A percentile compares a stretch with the other conserved stretches of the same genome.
Evolutionary conservation across 2,888 invertebrate species (phyloP).

Genomic region (Glyphotaelius pellucidus): DNA sequence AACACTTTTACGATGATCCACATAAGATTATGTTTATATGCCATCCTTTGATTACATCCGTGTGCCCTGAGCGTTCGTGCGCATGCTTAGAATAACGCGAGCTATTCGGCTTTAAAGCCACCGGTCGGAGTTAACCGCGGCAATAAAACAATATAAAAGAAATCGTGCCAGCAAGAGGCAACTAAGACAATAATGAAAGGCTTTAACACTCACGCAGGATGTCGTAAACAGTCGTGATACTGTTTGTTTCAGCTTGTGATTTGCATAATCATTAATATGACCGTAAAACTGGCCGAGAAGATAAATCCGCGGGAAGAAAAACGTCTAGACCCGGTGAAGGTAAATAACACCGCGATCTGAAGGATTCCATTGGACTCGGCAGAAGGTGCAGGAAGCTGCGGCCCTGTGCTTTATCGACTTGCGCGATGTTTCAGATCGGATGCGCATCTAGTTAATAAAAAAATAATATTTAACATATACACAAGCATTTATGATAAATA

Average conservation of each 20-base stretch:
- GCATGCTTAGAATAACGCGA: slow-evolving; percentile 31
- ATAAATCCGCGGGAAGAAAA: slow-evolving; percentile 17
- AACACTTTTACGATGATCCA: neutral
- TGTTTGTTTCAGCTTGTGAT: slow-evolving; percentile 53
- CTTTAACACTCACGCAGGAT: slow-evolving; percentile 59
- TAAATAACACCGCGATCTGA: neutral
- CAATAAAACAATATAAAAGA: slow-evolving; percentile 63
- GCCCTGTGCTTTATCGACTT: neutral
- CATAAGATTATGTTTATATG: neutral
- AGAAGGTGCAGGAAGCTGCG: neutral
- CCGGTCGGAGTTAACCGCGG: slow-evolving; percentile 27
- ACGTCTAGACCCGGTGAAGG: slow-evolving; percentile 5
- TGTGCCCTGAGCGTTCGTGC: slow-evolving; percentile 9
- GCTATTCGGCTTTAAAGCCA: slow-evolving; percentile 39
- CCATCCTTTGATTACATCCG: slow-evolving; percentile 2
- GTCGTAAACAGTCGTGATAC: slow-evolving; percentile 60
- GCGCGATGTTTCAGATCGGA: neutral
- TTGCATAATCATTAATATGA: slow-evolving; percentile 52
- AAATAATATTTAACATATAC: neutral
- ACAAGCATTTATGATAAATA: neutral
- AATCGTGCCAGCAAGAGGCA: slow-evolving; percentile 59
- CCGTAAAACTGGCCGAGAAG: neutral
- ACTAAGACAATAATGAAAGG: slow-evolving; percentile 56
- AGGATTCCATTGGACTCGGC: neutral
- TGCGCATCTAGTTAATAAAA: neutral